Conservation (phyloP, 1,140 invertebrate species). For the Paraescarpia echinospica region DNA sequence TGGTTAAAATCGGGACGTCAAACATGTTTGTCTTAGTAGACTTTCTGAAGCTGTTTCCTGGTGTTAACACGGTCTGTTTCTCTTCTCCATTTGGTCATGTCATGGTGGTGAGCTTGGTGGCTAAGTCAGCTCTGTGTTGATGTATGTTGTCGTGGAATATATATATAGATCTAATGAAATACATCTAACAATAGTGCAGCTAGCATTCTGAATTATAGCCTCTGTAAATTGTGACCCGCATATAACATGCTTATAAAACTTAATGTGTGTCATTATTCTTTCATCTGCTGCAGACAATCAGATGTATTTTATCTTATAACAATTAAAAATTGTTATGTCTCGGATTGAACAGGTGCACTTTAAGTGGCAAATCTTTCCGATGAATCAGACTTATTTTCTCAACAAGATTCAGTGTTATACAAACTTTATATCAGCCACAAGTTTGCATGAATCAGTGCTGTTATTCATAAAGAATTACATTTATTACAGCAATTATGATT, state of each 20-base stretch:
- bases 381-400: not conserved
- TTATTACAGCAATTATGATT: not conserved
- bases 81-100: not conserved
- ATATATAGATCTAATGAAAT: too few species aligned
- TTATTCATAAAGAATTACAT: not conserved
- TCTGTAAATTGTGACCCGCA: not conserved
- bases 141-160: too few species aligned
- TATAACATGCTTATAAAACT: not conserved
- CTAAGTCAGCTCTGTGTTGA: too few species aligned
- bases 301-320: not conserved
- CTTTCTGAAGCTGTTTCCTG: not conserved
- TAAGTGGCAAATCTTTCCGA: not conserved
- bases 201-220: not conserved
- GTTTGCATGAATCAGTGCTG: not conserved
- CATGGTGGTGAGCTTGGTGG: too few species aligned
- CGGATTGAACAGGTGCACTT: not conserved
- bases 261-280: not conserved
- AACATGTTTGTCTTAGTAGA: not conserved
- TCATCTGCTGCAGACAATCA: not conserved
- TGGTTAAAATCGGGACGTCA: not conserved
- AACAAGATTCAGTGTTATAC: not conserved
- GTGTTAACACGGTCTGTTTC: not conserved
- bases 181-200: too few species aligned
- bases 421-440: not conserved
- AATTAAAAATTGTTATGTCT: not conserved